A percentile compares a stretch with the other conserved stretches of the same genome.
Conservation (phyloP, 2,888 invertebrate species). For the Drosophila nr. perissopoda region DNA sequence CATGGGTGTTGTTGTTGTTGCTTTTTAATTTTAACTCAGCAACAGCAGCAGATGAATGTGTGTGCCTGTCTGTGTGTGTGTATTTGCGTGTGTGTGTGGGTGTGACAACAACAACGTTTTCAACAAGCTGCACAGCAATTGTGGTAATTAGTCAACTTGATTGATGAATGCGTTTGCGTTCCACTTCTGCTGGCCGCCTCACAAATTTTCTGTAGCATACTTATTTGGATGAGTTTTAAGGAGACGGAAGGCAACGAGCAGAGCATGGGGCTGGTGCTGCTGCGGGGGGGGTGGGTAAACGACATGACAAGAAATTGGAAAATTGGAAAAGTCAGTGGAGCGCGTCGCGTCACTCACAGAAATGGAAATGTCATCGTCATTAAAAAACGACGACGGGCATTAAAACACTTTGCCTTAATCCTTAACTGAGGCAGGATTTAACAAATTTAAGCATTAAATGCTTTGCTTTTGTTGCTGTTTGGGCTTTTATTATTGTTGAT, state of each 20-base stretch:
- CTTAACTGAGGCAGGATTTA: constrained; percentile 1
- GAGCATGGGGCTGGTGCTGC: too few relatives aligned
- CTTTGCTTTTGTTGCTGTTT: constrained; percentile 9
- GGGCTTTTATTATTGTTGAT: neutral
- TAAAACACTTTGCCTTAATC: constrained; percentile 10
- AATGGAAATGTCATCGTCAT: constrained; percentile 73
- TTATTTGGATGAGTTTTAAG: constrained; percentile 22
- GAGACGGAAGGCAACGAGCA: neutral
- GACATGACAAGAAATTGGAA: constrained; percentile 45
- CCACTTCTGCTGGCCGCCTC: neutral
- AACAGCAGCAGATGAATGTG: neutral
- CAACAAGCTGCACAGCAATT: constrained; percentile 39
- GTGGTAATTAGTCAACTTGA: constrained; percentile 76
- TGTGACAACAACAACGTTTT: constrained; percentile 11
- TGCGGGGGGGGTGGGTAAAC: neutral
- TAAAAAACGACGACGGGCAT: constrained; percentile 48
- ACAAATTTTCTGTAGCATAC: constrained; percentile 45
- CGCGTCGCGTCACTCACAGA: constrained; percentile 21
- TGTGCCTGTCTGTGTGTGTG: neutral
- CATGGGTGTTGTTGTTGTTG: constrained; percentile 26
- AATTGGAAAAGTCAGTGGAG: constrained; percentile 58
- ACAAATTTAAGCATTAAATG: constrained; percentile 65
- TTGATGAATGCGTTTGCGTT: constrained; percentile 62
- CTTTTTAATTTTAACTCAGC: neutral
- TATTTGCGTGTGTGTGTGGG: constrained; percentile 5